Base-by-base conservation (phyloP, 1,140 invertebrate species). In the Panonychus citri region DNA sequence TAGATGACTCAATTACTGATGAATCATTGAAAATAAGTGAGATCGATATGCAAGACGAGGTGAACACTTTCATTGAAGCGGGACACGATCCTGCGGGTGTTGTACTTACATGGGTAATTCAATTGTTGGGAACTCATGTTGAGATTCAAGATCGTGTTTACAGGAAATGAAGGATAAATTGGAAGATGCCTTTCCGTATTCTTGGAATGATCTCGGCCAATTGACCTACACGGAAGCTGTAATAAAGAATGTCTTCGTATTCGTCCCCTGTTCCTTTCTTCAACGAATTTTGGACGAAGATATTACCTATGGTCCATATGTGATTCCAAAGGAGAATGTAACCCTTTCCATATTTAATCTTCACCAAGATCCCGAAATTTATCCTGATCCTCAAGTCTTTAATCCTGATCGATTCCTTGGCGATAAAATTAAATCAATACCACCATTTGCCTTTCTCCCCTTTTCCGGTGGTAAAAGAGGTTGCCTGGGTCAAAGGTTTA, bases 391-490 rank as follows among this genome's bases (percentile, higher is more conserved):
- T 1, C 72, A 78, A 21, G 69, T 70, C 53, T 86, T 82, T 65
- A 75, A 83, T 66, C 83, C 84, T 0, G 80, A 84, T 54, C 72
- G 81, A 62, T 86, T 86, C 69, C 64, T 76, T 26, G 73, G 76
- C 12, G 73, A 75, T 52, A 66, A 68, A 48, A 42, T 56, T 2
- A 34, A 61, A n/a, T 56, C 60, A 21, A 60, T 69, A 28, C 65
- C 72, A 58, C 70, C 72, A 8, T 68, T 65, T 55, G 59, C 66
- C 0, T 70, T 64, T 60, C 59, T 70, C 27, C 67, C 67, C n/a
- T 56, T 56, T 26, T 17, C 49, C 15, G 24, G 49, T 34, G 54
- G 54, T 27, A 17, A 19, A 21, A 19, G 54, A n/a, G 21, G 19
- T n/a, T 56, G 54, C 28, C 17, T 56, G 1, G 54, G 40, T 12